Evolutionary conservation across 2,888 invertebrate genomes (phyloP).

Genomic region (Stenchaetothrips biformis): DNA sequence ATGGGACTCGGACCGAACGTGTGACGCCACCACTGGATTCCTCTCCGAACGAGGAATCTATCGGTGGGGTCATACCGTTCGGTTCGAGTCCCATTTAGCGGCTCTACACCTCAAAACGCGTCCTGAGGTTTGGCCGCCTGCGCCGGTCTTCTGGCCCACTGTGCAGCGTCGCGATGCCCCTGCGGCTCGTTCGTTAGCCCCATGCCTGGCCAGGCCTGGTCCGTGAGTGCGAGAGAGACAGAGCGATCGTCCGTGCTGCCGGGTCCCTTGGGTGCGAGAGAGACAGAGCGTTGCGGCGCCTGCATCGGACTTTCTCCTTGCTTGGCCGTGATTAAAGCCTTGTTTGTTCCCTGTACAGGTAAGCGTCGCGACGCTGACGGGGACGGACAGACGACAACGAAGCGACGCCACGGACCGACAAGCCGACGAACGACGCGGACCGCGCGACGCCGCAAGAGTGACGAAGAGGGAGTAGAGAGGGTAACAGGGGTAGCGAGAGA

Average conservation of each 20-base stretch:
- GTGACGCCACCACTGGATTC: no score
- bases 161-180: no score
- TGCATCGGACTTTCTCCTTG: neutral
- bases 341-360: neutral
- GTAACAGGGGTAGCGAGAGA: neutral
- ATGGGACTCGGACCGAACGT: no score
- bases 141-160: no score
- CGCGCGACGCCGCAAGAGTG: neutral
- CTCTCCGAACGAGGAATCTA: no score
- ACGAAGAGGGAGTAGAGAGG: neutral
- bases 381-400: conserved; percentile 5
- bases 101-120: no score
- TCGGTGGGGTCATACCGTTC: no score
- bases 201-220: no score
- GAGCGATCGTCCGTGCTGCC: neutral
- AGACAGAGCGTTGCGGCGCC: neutral
- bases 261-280: neutral
- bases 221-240: neutral
- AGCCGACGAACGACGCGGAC: no score
- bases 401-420: neutral
- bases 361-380: neutral
- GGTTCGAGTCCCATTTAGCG: no score
- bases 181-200: no score
- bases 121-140: no score
- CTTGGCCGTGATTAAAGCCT: neutral